Conservation (phyloP, 2,113 vertebrate species). For the Ondatra zibethicus region DNA sequence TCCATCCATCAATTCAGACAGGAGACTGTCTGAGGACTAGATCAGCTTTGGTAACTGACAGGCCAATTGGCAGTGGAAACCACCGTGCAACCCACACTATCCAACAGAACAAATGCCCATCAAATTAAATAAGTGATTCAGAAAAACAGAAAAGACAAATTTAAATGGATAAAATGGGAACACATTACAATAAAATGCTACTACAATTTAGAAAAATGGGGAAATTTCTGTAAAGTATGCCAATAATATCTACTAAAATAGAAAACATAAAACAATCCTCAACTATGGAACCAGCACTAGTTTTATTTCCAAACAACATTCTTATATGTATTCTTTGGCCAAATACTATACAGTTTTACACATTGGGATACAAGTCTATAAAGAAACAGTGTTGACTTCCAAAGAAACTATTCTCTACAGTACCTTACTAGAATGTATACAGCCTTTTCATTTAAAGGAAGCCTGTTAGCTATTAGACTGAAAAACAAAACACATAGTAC, state of each 20-base stretch:
- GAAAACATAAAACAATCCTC: slow-evolving; percentile 16
- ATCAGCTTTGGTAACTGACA: slow-evolving; percentile 31
- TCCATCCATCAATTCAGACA: background rate
- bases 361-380: background rate
- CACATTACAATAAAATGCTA: background rate
- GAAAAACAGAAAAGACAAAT: slow-evolving; percentile 36
- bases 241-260: slow-evolving; percentile 36
- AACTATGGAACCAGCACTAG: background rate
- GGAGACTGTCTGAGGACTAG: background rate
- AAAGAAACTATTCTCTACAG: background rate
- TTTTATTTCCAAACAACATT: slow-evolving; percentile 2
- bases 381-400: background rate
- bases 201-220: background rate
- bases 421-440: background rate
- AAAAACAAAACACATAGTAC: background rate
- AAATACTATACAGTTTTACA: background rate
- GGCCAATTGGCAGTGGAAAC: slow-evolving; percentile 18
- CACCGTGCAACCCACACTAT: background rate
- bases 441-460: slow-evolving; percentile 16
- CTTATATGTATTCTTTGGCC: background rate
- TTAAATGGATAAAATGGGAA: background rate
- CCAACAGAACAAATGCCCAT: background rate
- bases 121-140: background rate
- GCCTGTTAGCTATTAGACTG: background rate
- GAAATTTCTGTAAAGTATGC: background rate